Evolutionary conservation across 2,113 vertebrate species (phyloP), one percentile per base, ranked within the genome.

Genomic region (Raphicerus campestris): DNA sequence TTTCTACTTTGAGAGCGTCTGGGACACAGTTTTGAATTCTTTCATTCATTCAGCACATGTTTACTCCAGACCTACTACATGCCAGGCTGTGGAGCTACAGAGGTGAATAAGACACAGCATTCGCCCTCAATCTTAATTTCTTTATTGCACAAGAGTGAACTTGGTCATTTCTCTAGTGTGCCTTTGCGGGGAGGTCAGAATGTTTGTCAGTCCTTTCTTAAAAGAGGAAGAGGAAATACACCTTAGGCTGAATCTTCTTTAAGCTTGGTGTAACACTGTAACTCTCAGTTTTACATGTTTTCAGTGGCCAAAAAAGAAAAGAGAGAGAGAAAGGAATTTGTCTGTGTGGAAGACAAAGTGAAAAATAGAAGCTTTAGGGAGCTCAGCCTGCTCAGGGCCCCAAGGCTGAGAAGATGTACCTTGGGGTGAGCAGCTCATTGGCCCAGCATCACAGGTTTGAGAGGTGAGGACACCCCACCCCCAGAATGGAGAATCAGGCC

Each of bases 151-250:
- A 63, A 66, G 88, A 96, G 35, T 95, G 3, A 87, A 93, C 61
- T 92, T 75, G 93, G 26, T 61, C n/a, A 89, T 83, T 81, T 61
- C 90, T 97, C 55, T 95, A 49, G 20, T 28, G 11, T 97, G 94
- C 35, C 96, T 98, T 92, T 92, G 81, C 24, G 60, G 86, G 81
- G 47, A 70, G 84, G 89, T 88, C 95, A 97, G 91, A 81, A 84
- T 2, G 1, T 42, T 87, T 95, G 60, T 82, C 39, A 91, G 28
- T 42, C 81, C 89, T 85, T 97, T 75, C 88, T 92, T 75, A 90
- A 98, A 98, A 95, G 89, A 97, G 87, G 84, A 98, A 97, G 56
- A 94, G 91, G 91, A 98, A 97, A 75, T 89, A 55, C 7, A 92
- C 30, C 93, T 73, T 95, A 56, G 95, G 77, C 84, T 47, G 47